A percentile compares a stretch with the other conserved stretches of the same genome.
These are phyloP conservation scores for Sebastes taczanowskii DNA, from an alignment of 2,797 vertebrate genomes.

Conservation along the genomic window DNA sequence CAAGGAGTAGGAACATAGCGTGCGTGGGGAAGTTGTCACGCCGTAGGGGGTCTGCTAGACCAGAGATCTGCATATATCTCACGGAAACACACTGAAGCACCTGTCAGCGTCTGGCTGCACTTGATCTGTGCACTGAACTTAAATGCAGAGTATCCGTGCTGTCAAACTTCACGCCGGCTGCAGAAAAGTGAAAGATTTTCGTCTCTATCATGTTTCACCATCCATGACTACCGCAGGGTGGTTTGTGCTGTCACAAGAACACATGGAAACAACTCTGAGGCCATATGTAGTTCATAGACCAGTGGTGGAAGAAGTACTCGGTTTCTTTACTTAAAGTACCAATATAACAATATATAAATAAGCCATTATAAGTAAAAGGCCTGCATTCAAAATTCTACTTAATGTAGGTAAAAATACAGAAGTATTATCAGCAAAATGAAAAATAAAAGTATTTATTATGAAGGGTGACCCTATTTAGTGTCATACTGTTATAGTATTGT, in stretches of 20 bases:
- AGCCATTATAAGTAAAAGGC: neutral
- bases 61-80: constrained; percentile 19
- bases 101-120: constrained; percentile 50
- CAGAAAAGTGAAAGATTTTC: constrained; percentile 13
- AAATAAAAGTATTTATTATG: neutral
- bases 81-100: constrained; percentile 22
- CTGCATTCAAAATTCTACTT: neutral
- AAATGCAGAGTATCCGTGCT: neutral
- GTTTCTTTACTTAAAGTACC: neutral
- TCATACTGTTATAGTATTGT: neutral
- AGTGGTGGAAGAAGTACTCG: neutral
- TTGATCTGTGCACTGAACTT: constrained; percentile 18
- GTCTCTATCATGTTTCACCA: constrained; percentile 13
- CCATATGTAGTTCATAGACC: neutral
- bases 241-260: neutral
- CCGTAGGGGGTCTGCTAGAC: neutral
- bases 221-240: neutral
- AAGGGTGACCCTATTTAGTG: neutral
- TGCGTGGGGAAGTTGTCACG: constrained; percentile 3
- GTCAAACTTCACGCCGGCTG: constrained; percentile 5
- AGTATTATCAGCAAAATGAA: neutral
- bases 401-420: neutral
- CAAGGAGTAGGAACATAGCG: constrained; percentile 10
- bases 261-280: neutral
- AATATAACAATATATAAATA: neutral